Evolutionary conservation across 2,797 vertebrate genomes (phyloP), one percentile per base, ranked within the genome.

Genomic region (Rhyacichthys aspro): DNA sequence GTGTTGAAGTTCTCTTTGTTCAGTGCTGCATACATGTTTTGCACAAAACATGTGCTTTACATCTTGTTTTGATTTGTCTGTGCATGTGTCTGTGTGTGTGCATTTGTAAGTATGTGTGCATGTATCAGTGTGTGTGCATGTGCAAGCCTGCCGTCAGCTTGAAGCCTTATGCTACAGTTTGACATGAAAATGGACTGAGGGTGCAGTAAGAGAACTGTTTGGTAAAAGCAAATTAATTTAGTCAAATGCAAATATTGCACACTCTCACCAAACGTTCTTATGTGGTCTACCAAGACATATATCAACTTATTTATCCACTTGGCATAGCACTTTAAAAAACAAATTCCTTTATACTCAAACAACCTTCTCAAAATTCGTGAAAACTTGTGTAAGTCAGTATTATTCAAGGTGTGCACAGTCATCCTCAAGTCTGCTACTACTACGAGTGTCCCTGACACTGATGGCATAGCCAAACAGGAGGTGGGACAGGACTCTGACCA

Each of bases 401-500:
- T 28, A 4, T 28, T 5, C 23, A 28, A 3, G 7, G 23, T 28
- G 23, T 28, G 3, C 7, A 28, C 48, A 54, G 15, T 49, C 17
- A 44, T 28, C 23, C 23, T 5, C 34, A 48, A 72, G 57, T 68
- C 8, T 6, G 0, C 47, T 17, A 23, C 1, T 33, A 16, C 34
- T 36, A n/a, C n/a, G n/a, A n/a, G n/a, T n/a, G 23, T 17, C 32
- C 23, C 69, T 41, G 64, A 44, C 50, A 34, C 67, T 59, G 60
- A 55, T 37, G 2, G 5, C 56, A 49, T 33, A 15, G 7, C n/a
- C 14, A 11, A 58, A 47, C 54, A 43, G 41, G 66, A 82, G 68
- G 52, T 76, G 62, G 63, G 61, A 44, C 76, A 68, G 23, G 32
- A 28, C 23, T 28, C 23, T 28, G 23, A 28, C 23, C 23, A 28